These are phyloP conservation scores for Hipposideros armiger DNA, from an alignment of 2,113 vertebrate species.

Conservation along the genomic window DNA sequence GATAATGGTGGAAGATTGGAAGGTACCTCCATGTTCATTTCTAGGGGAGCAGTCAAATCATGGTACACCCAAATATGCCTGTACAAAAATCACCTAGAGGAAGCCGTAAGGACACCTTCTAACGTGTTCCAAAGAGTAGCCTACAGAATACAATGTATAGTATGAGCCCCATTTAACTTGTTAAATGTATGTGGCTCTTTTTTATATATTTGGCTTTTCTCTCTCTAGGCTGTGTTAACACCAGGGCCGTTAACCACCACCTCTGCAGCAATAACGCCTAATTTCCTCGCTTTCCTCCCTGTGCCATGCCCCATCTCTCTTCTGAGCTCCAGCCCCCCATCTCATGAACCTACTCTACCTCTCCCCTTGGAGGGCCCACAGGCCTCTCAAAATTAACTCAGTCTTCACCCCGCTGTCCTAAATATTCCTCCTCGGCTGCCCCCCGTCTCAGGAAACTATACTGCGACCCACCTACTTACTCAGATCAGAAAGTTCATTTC, in stretches of 20 bases:
- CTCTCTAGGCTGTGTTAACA: neutral
- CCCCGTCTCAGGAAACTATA: neutral
- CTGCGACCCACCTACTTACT: too few relatives aligned
- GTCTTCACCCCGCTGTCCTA: neutral
- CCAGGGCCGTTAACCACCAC: neutral
- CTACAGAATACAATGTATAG: neutral
- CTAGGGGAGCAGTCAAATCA: neutral
- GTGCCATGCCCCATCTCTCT: neutral
- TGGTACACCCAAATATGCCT: neutral
- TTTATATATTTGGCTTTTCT: neutral
- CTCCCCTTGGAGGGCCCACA: neutral
- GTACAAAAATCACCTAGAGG: neutral
- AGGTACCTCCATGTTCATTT: neutral
- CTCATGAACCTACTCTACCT: neutral
- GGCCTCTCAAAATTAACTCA: neutral
- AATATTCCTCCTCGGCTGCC: neutral
- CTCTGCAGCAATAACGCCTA: neutral
- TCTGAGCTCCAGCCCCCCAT: neutral
- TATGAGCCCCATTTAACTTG: neutral
- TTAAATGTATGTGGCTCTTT: neutral
- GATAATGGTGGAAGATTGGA: neutral
- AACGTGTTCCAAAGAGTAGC: neutral
- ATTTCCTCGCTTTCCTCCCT: neutral
- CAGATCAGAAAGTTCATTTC: neutral
- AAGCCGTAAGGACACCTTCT: neutral